A percentile compares a stretch with the other conserved stretches of the same genome.
These are phyloP conservation scores for Lagothrix lagotricha DNA, from an alignment of 2,797 vertebrate genomes.

Conservation along the genomic window DNA sequence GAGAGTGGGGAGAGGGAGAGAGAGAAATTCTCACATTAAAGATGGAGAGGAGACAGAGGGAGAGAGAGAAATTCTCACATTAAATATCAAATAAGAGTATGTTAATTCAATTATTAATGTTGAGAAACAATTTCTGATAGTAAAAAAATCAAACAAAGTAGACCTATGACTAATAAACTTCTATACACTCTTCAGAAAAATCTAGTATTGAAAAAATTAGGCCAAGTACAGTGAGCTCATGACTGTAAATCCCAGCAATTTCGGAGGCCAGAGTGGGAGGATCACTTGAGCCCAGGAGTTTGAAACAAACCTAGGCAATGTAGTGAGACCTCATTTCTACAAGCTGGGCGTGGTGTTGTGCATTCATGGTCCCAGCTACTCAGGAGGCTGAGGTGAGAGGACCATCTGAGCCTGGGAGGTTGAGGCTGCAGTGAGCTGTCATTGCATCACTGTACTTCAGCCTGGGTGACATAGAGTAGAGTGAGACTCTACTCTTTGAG, in stretches of 20 bases:
- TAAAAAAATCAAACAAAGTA: slow-evolving; percentile 17
- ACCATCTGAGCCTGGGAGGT: neutral
- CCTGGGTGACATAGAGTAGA: neutral
- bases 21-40: too few species aligned
- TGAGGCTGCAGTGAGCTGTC: neutral
- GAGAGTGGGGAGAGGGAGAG: fast-evolving
- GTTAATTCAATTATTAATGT: slow-evolving; percentile 14
- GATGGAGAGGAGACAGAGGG: too few species aligned
- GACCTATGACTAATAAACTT: neutral
- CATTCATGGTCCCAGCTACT: neutral
- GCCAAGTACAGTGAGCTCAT: neutral
- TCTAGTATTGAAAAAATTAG: neutral
- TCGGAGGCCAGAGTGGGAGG: neutral
- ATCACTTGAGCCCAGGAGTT: neutral
- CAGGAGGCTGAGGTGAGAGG: neutral
- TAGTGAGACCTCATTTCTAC: neutral
- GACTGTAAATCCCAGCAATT: neutral
- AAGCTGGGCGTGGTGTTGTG: neutral
- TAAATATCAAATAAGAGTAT: neutral
- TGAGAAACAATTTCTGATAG: neutral
- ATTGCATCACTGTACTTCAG: neutral
- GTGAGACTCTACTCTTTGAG: neutral
- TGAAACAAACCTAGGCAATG: too few species aligned
- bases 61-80: neutral
- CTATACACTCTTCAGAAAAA: neutral